A percentile compares a stretch with the other conserved stretches of the same genome.
phyloP scores from a whole-genome alignment of 2,888 invertebrate species.

The Liopterus haemorrhoidalis region DNA sequence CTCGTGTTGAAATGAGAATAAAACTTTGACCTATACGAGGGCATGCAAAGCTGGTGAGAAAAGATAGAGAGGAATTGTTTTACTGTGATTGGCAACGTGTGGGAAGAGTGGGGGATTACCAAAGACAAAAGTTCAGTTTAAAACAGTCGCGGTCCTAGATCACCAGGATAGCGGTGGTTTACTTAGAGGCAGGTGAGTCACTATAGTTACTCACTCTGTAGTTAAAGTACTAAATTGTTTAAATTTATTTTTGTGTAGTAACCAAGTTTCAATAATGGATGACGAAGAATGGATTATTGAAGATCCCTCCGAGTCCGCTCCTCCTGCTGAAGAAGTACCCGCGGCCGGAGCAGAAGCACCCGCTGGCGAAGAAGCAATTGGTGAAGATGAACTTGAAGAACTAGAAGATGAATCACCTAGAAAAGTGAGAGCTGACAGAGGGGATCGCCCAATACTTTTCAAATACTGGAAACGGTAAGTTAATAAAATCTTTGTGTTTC shows the following conservation, averaged over 20 bases:
- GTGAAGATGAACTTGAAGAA: conserved; percentile 47
- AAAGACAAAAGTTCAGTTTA: conserved; percentile 37
- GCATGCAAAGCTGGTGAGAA: conserved; percentile 9
- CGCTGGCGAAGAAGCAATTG: conserved; percentile 44
- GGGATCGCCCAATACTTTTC: conserved; percentile 64
- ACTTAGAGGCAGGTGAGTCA: conserved; percentile 16
- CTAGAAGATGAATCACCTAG: conserved; percentile 45
- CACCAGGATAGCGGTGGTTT: conserved; percentile 29
- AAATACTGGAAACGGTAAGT: conserved; percentile 75
- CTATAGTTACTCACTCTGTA: conserved; percentile 10
- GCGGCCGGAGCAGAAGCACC: conserved; percentile 35
- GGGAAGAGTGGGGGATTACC: conserved; percentile 37
- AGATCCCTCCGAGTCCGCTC: too few species aligned
- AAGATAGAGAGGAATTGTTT: conserved; percentile 31
- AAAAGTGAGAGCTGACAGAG: conserved; percentile 41
- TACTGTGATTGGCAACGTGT: conserved; percentile 40
- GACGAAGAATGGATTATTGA: too few species aligned
- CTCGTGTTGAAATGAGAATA: too few species aligned
- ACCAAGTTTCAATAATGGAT: too few species aligned
- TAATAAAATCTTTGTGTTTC: too few species aligned
- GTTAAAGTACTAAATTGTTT: too few species aligned
- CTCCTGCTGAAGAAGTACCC: conserved; percentile 37
- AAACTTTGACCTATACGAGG: too few species aligned
- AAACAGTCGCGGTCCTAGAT: conserved; percentile 40
- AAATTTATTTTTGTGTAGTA: too few species aligned